Evolutionary conservation across 2,113 vertebrate species (phyloP), one percentile per base, ranked within the genome.

Genomic region (Excalfactoria chinensis): DNA sequence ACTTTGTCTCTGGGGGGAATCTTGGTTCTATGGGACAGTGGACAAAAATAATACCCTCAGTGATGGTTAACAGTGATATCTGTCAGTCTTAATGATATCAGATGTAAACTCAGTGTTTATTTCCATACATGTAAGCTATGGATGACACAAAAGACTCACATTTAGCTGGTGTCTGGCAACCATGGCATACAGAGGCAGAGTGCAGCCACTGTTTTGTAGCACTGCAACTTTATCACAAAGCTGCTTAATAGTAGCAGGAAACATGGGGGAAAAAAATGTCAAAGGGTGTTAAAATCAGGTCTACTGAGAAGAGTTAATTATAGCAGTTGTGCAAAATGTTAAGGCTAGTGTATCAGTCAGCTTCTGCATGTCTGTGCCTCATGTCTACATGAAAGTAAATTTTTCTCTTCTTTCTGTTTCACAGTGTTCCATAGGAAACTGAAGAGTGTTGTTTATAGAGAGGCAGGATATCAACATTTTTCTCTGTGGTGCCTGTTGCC

Each of bases 1-100:
- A 1, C 51, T 63, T 87, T 82, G 63, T 80, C 56, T 69, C 32
- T 21, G 56, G n/a, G 11, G 7, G 46, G 20, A 66, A 93, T 76
- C 49, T 83, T 85, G 25, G 7, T 85, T 84, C 69, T 70, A 14
- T 55, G 81, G 30, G 49, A 55, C 58, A 92, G 41, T 30, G 41
- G 34, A 87, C 43, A 68, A 96, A 96, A 90, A 89, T 56, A 84
- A 4, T 21, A 73, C 60, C 30, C 44, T 68, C 53, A 77, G 76
- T 60, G 70, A 68, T 49, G 66, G 19, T 74, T 90, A 75, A 94
- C 88, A 91, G 80, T 20, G 9, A n/a, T 64, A 69, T 23, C 35
- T 88, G 71, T 70, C 72, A 67, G 37, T 77, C 43, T 86, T 82
- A 77, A 64, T 77, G 72, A 59, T 60, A 25, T 72, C 80, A 67